Base-by-base conservation (phyloP, 2,888 invertebrate species). In the Dynastes grantii region DNA sequence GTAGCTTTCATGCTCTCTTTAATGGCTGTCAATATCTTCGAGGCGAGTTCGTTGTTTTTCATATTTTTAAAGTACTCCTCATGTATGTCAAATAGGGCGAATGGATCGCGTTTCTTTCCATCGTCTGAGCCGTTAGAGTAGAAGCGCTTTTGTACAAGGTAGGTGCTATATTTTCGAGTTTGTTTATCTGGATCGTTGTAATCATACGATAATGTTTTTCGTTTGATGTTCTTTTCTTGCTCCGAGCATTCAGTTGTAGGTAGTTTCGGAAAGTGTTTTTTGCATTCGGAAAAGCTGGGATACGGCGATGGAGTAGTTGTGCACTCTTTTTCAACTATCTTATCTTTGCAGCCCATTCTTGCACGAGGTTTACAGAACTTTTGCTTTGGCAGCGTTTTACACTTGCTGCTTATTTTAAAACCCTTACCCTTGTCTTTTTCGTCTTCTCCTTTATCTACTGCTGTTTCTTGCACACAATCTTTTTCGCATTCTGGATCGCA, bases 231-330 rank as follows among this genome's bases (percentile, higher is more conserved):
- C 27, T 75, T 77, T 13, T 67, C 45, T 55, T 79, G 77, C 32
- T 80, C 79, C 0, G 65, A 51, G 27, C 80, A 79, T 78, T 83
- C 83, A 58, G 53, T 65, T 2, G 73, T n/a, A 13, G 78, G 76
- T 29, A 80, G 11, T 77, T 77, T 73, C 2, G 80, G 81, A 70
- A 83, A 82, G 8, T 79, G 77, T 58, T 81, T 79, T 13, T 78
- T 79, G 45, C 78, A 78, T 29, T 83, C 82, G 0, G 82, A 80
- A 73, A 82, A 83, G 49, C 82, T 78, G 11, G 80, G 71, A 61
- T 81, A 83, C 1, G 83, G 83, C 0, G 83, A 55, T 22, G 76
- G 67, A 45, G 76, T 40, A 6, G 81, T 55, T 29, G 78, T 80
- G 58, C 82, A 82, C 1, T 76, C 53, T 76, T 67, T 64, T 32